Evolutionary conservation across 1,140 invertebrate genomes (phyloP).

Genomic region (Papilio machaon): DNA sequence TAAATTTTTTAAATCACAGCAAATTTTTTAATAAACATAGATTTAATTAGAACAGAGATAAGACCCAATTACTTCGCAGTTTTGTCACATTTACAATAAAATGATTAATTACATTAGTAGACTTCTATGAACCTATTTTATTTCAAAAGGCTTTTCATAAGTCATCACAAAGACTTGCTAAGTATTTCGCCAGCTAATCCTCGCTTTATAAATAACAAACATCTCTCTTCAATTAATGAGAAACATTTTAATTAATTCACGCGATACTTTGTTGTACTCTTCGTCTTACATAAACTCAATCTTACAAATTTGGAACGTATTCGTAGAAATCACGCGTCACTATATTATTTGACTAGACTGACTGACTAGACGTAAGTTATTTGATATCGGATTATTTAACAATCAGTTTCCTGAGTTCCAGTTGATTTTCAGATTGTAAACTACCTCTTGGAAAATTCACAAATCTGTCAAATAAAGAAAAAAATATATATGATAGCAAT

Average conservation of each 20-base stretch:
- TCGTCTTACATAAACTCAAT: neutral
- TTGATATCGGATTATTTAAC: no score
- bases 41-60: no score
- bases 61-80: neutral
- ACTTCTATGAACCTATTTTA: neutral
- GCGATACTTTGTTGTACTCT: neutral
- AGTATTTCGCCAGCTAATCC: neutral
- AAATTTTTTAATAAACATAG: no score
- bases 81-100: neutral
- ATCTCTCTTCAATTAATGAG: neutral
- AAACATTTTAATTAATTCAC: neutral
- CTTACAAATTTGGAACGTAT: no score
- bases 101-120: neutral
- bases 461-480: constrained; percentile 6
- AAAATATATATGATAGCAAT: neutral
- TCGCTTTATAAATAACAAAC: constrained; percentile 1
- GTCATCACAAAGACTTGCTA: neutral
- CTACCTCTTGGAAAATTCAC: neutral
- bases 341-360: no score
- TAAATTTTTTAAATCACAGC: no score
- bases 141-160: neutral
- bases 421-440: no score
- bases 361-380: no score
- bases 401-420: no score
- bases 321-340: no score